phyloP scores from a whole-genome alignment of 2,888 invertebrate genomes.

The Tillus elongatus region DNA sequence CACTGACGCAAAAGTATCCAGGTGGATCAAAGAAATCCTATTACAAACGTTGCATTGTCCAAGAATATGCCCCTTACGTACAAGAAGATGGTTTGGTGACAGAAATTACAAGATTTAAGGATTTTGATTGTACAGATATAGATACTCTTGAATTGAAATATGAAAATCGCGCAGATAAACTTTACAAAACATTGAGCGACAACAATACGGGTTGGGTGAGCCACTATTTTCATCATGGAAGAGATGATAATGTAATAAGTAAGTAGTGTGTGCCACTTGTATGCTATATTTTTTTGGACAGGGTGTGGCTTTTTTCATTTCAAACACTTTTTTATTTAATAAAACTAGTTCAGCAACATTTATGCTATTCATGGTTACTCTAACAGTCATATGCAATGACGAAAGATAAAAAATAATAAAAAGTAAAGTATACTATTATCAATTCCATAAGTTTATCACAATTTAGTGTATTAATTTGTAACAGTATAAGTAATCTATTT shows the following conservation, averaged over 20 bases:
- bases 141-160: slow-evolving; percentile 51
- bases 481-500: too few relatives aligned
- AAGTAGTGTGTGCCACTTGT: slow-evolving; percentile 13
- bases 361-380: too few relatives aligned
- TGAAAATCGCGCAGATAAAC: slow-evolving; percentile 56
- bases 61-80: slow-evolving; percentile 69
- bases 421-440: too few relatives aligned
- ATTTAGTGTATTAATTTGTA: too few relatives aligned
- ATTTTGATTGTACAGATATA: slow-evolving; percentile 48
- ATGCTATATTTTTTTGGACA: too few relatives aligned
- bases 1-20: slow-evolving; percentile 48
- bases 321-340: too few relatives aligned
- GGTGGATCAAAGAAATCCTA: slow-evolving; percentile 56
- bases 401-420: too few relatives aligned
- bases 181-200: slow-evolving; percentile 48
- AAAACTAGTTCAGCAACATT: too few relatives aligned
- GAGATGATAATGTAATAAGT: slow-evolving; percentile 63
- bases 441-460: too few relatives aligned
- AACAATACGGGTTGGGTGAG: slow-evolving; percentile 44
- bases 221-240: slow-evolving; percentile 57
- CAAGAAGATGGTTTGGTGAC: slow-evolving; percentile 63
- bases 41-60: slow-evolving; percentile 66
- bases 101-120: slow-evolving; percentile 51
- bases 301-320: too few relatives aligned
- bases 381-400: too few relatives aligned